A percentile compares a stretch with the other conserved stretches of the same genome.
These are phyloP conservation scores for Macrostomum cliftonense DNA, from an alignment of 2,888 invertebrate species.

Conservation along the genomic window DNA sequence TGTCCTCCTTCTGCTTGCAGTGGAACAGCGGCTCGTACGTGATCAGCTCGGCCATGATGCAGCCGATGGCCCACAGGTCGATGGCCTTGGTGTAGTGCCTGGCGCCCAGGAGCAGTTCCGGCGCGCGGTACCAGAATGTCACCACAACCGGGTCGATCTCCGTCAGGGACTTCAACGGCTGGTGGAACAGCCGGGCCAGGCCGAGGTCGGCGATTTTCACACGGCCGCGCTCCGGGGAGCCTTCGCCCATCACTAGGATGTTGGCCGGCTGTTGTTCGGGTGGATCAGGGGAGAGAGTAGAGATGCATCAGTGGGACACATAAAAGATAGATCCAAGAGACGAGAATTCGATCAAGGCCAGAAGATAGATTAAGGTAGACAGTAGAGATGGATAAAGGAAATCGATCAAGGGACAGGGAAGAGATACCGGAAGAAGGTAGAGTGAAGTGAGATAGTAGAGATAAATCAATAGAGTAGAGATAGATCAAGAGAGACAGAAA, in stretches of 20 bases:
- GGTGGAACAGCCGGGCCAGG: slow-evolving; percentile 88
- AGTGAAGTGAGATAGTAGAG: no score
- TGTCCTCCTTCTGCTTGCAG: slow-evolving; percentile 83
- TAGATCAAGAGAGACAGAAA: no score
- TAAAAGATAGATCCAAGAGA: no score
- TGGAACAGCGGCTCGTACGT: slow-evolving; percentile 98
- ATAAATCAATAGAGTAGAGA: no score
- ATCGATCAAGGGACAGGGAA: no score
- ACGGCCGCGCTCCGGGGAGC: slow-evolving; percentile 67
- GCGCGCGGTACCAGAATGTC: slow-evolving; percentile 97
- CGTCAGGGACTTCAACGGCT: slow-evolving; percentile 84
- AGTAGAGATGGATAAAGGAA: no score
- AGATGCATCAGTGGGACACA: no score
- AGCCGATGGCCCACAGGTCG: slow-evolving; percentile 76
- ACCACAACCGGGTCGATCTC: slow-evolving; percentile 97
- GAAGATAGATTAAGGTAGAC: no score
- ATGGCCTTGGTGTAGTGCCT: slow-evolving; percentile 95
- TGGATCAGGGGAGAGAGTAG: no score
- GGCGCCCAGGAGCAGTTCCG: slow-evolving; percentile 71
- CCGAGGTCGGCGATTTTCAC: slow-evolving; percentile 99
- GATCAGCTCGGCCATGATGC: slow-evolving; percentile 89
- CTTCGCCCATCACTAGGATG: slow-evolving; percentile 97
- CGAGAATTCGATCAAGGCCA: no score
- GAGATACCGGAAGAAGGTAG: no score
- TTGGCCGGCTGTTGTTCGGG: slow-evolving; percentile 97